Evolutionary conservation across 2,888 invertebrate species (phyloP).

Genomic region (Ectobius pallidus): DNA sequence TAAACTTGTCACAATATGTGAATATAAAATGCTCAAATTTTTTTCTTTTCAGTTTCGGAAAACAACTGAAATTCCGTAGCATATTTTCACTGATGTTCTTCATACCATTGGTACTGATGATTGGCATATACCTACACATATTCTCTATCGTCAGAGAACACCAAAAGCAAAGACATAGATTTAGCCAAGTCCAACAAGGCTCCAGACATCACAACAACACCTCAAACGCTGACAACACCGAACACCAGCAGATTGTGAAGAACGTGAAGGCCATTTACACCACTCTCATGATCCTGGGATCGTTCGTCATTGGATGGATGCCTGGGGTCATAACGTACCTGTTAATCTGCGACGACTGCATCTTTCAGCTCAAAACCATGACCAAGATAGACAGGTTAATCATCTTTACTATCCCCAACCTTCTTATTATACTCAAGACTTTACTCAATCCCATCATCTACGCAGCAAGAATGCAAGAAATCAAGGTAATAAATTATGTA

Average conservation of each 20-base stretch:
- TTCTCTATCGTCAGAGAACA: constrained; percentile 62
- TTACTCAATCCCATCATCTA: constrained; percentile 70
- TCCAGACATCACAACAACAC: constrained; percentile 18
- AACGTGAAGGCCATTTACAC: constrained; percentile 63
- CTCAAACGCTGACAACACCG: not conserved
- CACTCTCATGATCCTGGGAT: constrained; percentile 66
- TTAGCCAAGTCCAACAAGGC: constrained; percentile 48
- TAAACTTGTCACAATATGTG: too few relatives aligned
- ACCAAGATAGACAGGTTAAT: constrained; percentile 45
- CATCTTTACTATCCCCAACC: constrained; percentile 55
- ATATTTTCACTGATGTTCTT: constrained; percentile 62
- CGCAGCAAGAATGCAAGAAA: constrained; percentile 68
- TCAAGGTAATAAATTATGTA: constrained; percentile 55
- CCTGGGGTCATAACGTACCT: constrained; percentile 64
- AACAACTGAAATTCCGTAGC: constrained; percentile 56
- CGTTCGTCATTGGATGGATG: constrained; percentile 64
- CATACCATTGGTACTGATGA: constrained; percentile 63
- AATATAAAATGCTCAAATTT: too few relatives aligned
- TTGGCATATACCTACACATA: constrained; percentile 65
- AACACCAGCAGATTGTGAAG: constrained; percentile 34
- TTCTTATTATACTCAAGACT: constrained; percentile 66
- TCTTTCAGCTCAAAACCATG: constrained; percentile 46
- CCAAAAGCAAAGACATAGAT: constrained; percentile 57
- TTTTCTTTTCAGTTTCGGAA: constrained; percentile 53
- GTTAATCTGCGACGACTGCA: constrained; percentile 62